Percentiles rank a stretch among this genome's conserved stretches.
Conservation (phyloP, 1,140 invertebrate genomes). For the Kradibia gibbosae region DNA sequence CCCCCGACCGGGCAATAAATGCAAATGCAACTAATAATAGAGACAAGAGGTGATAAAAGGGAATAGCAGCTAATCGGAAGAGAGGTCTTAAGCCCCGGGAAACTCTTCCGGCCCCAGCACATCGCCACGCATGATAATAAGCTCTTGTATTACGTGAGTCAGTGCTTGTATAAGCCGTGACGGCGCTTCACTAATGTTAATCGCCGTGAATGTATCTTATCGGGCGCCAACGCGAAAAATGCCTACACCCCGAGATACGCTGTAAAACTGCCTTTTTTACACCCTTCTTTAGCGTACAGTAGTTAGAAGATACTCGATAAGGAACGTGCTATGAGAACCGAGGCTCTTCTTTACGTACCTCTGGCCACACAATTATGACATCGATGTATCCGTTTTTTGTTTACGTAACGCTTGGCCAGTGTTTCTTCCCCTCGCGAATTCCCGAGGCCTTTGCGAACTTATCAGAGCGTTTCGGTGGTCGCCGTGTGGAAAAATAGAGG, state of each 20-base stretch:
- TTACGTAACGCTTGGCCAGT: not conserved
- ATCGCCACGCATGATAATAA: conserved; percentile 16
- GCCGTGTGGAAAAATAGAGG: not conserved
- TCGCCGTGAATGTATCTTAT: conserved; percentile 18
- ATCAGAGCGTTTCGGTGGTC: not conserved
- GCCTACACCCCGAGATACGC: conserved; percentile 2
- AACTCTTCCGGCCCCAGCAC: conserved; percentile 8
- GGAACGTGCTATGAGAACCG: conserved; percentile 1
- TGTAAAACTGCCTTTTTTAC: not conserved
- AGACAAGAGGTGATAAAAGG: not conserved
- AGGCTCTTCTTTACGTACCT: not conserved
- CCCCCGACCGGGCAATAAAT: not conserved
- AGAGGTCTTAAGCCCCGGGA: not conserved
- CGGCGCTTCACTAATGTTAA: conserved; percentile 28
- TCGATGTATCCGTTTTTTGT: conserved; percentile 1
- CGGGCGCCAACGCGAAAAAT: conserved; percentile 28
- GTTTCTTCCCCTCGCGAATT: not conserved
- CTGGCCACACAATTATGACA: conserved; percentile 13
- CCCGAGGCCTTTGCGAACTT: conserved; percentile 2
- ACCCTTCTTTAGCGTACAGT: not conserved
- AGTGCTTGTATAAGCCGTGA: not conserved
- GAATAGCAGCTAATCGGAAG: not conserved
- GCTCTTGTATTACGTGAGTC: not conserved
- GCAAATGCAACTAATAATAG: not conserved
- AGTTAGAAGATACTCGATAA: not conserved